Evolutionary conservation across 2,888 invertebrate species (phyloP).

Genomic region (Steromphala cineraria): DNA sequence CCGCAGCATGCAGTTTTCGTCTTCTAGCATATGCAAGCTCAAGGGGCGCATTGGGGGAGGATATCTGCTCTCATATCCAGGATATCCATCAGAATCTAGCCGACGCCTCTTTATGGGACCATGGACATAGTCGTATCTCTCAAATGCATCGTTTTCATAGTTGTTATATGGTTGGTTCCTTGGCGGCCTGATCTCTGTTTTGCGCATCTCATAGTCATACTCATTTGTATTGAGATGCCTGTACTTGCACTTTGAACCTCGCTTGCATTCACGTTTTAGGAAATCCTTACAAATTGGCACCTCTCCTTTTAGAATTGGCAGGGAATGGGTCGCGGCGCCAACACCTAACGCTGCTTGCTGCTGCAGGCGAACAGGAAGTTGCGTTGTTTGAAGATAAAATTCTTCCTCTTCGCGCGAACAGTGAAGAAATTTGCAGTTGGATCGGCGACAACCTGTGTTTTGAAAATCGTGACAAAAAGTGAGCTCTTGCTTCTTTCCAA

Average conservation of each 20-base stretch:
- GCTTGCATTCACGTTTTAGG: conserved; percentile 79
- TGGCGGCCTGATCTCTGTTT: conserved; percentile 44
- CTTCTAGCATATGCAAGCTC: conserved; percentile 76
- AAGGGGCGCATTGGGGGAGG: conserved; percentile 51
- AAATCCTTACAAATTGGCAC: conserved; percentile 81
- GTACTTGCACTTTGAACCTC: conserved; percentile 78
- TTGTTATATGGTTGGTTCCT: conserved; percentile 29
- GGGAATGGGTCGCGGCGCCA: conserved; percentile 60
- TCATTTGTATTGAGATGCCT: conserved; percentile 73
- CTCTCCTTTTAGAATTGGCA: conserved; percentile 60
- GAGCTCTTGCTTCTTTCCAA: conserved; percentile 65
- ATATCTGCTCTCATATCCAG: conserved; percentile 50
- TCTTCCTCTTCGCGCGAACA: conserved; percentile 85
- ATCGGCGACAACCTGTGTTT: conserved; percentile 85
- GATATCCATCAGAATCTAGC: conserved; percentile 45
- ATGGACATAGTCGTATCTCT: conserved; percentile 56
- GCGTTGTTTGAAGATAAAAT: conserved; percentile 83
- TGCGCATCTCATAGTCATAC: conserved; percentile 52
- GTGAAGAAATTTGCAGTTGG: conserved; percentile 86
- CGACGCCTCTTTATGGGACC: conserved; percentile 58
- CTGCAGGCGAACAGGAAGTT: conserved; percentile 79
- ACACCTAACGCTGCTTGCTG: conserved; percentile 68
- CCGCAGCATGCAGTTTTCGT: conserved; percentile 82
- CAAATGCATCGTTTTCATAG: conserved; percentile 52
- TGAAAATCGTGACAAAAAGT: conserved; percentile 81